Conservation (phyloP, 1,140 invertebrate genomes). For the Aphidius ervi region DNA sequence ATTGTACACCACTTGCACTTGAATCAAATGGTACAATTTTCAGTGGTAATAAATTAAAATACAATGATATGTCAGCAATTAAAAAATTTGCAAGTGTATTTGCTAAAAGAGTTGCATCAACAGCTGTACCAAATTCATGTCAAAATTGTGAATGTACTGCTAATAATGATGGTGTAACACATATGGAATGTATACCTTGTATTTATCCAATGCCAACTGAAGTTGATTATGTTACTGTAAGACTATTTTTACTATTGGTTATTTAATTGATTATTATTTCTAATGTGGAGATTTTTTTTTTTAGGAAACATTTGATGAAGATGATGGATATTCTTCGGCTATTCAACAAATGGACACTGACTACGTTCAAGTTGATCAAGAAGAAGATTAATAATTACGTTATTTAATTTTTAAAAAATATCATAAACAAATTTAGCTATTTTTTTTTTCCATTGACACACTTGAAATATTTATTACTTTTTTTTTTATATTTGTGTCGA, state of each 20-base stretch:
- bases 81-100: conserved; percentile 69
- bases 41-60: conserved; percentile 58
- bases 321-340: conserved; percentile 39
- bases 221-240: conserved; percentile 54
- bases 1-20: conserved; percentile 75
- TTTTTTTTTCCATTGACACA: too few species aligned
- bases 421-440: too few species aligned
- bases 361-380: conserved; percentile 40
- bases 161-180: conserved; percentile 61
- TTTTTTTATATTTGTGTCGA: too few species aligned
- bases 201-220: conserved; percentile 52
- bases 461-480: too few species aligned
- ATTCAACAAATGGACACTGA: conserved; percentile 42
- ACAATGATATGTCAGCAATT: conserved; percentile 55
- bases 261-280: not conserved
- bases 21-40: conserved; percentile 80
- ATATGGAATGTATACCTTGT: conserved; percentile 62
- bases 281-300: conserved; percentile 17
- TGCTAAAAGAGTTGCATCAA: conserved; percentile 61
- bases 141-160: conserved; percentile 73
- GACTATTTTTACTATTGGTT: conserved; percentile 29
- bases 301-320: conserved; percentile 48
- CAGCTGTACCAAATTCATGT: conserved; percentile 60
- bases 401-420: too few species aligned
- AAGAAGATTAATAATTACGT: conserved; percentile 36